phyloP scores from a whole-genome alignment of 2,888 invertebrate genomes.

The Cephonodes hylas region DNA sequence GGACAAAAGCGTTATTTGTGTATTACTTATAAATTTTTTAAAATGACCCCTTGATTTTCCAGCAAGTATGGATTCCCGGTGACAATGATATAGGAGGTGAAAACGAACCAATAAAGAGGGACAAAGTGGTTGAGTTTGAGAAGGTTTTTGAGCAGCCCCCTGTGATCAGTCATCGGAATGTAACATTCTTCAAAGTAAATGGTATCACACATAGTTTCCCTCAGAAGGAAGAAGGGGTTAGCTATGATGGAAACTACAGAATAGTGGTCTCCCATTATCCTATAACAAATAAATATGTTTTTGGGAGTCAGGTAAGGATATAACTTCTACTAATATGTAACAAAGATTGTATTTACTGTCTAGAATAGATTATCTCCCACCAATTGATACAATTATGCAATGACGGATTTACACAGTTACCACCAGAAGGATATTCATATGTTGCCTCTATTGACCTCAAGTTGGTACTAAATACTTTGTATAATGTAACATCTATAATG shows the following conservation, averaged over 20 bases:
- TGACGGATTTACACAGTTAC: too few species aligned
- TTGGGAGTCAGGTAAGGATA: constrained; percentile 64
- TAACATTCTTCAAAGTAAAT: constrained; percentile 89
- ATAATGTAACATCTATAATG: too few species aligned
- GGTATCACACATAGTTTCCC: constrained; percentile 84
- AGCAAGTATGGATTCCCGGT: constrained; percentile 94
- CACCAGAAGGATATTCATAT: too few species aligned
- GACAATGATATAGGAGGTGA: constrained; percentile 99
- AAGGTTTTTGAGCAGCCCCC: constrained; percentile 87
- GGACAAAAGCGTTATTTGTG: too few species aligned
- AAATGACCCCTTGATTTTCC: constrained; percentile 33
- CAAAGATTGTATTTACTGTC: too few species aligned
- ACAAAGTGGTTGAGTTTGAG: constrained; percentile 88
- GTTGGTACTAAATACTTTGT: too few species aligned
- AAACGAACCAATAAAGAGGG: constrained; percentile 84
- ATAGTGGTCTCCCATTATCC: constrained; percentile 90
- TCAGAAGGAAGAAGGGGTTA: constrained; percentile 52
- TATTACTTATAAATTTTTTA: too few species aligned
- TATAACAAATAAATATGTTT: constrained; percentile 54
- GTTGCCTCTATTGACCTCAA: too few species aligned
- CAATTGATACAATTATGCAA: too few species aligned
- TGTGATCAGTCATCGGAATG: constrained; percentile 80
- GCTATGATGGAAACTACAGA: constrained; percentile 71
- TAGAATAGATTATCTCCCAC: too few species aligned
- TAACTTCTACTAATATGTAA: neutral